Evolutionary conservation across 2,113 vertebrate species (phyloP).

Genomic region (Cichladusa arquata): DNA sequence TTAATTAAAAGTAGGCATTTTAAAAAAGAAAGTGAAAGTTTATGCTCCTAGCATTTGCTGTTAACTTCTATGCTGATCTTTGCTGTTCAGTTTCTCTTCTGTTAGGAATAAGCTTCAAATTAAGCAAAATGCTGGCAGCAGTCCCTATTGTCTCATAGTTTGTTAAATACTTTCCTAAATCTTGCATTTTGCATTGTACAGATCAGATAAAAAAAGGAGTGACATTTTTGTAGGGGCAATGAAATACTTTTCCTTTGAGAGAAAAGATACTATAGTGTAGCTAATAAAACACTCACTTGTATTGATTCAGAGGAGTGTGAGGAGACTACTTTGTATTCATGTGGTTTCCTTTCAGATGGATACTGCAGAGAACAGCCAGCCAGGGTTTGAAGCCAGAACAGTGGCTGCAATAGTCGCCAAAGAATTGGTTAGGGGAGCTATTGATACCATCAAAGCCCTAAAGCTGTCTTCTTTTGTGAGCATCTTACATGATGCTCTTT

Average conservation of each 20-base stretch:
- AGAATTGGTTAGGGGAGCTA: background rate
- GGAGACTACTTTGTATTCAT: background rate
- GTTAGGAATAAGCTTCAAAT: background rate
- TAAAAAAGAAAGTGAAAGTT: background rate
- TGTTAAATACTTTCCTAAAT: background rate
- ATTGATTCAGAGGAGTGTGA: background rate
- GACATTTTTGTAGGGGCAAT: background rate
- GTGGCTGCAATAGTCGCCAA: background rate
- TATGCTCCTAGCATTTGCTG: background rate
- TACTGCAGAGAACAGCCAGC: background rate
- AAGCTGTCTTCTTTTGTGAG: background rate
- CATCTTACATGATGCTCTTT: background rate
- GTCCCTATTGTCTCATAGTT: background rate
- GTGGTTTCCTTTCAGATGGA: background rate
- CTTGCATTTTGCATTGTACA: background rate
- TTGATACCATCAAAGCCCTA: background rate
- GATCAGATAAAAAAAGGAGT: background rate
- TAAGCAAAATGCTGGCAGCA: background rate
- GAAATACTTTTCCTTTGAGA: background rate
- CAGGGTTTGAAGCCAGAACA: background rate
- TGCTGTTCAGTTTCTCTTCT: background rate
- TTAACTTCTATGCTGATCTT: background rate
- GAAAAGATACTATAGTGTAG: background rate
- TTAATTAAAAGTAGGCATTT: background rate
- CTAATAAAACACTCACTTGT: background rate